phyloP scores from a whole-genome alignment of 2,888 invertebrate genomes.

The Junonia oenone region DNA sequence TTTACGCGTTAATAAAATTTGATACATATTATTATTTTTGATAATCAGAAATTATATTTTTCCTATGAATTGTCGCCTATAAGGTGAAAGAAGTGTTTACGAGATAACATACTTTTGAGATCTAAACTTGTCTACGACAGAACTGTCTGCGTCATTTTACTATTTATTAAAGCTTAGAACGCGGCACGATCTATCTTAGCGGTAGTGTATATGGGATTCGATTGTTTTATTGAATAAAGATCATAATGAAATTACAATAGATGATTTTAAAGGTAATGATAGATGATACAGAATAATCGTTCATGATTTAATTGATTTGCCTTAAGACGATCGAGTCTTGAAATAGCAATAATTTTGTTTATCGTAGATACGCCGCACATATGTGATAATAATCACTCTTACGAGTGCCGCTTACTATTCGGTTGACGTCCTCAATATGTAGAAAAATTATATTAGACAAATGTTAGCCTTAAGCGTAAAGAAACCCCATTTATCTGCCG shows the following conservation, averaged over 20 bases:
- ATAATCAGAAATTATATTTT: slow-evolving; percentile 73
- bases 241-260: slow-evolving; percentile 36
- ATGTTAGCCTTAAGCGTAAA: slow-evolving; percentile 63
- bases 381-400: slow-evolving; percentile 65
- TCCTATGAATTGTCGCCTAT: slow-evolving; percentile 63
- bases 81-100: slow-evolving; percentile 58
- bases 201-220: slow-evolving; percentile 36
- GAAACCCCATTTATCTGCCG: slow-evolving; percentile 53
- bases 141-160: slow-evolving; percentile 56
- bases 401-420: slow-evolving; percentile 68
- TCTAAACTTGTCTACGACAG: slow-evolving; percentile 58
- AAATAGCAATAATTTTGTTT: slow-evolving; percentile 69
- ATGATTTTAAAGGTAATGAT: slow-evolving; percentile 38
- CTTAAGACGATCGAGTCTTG: slow-evolving; percentile 64
- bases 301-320: slow-evolving; percentile 58
- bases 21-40: slow-evolving; percentile 69
- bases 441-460: slow-evolving; percentile 73
- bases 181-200: slow-evolving; percentile 29
- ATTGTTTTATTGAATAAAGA: slow-evolving; percentile 39
- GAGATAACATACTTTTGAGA: slow-evolving; percentile 62
- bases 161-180: slow-evolving; percentile 45
- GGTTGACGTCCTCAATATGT: slow-evolving; percentile 71
- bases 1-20: slow-evolving; percentile 53
- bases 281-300: slow-evolving; percentile 39
- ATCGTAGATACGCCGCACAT: slow-evolving; percentile 65